Percentiles rank a stretch among this genome's conserved stretches.
Conservation (phyloP, 2,113 vertebrate species). For the Vicugna pacos region DNA sequence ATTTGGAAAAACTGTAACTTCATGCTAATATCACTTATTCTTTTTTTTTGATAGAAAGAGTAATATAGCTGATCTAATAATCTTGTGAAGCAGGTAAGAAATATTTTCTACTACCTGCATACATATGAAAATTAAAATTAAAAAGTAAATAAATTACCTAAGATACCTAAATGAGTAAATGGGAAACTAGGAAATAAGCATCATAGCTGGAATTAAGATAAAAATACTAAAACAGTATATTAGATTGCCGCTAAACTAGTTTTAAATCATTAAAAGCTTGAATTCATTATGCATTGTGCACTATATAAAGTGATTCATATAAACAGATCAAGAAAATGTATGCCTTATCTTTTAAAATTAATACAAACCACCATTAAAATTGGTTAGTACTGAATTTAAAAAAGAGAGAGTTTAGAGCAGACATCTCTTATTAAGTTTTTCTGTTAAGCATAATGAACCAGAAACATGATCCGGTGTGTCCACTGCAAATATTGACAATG, state of each 20-base stretch:
- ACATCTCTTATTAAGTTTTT: neutral
- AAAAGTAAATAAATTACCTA: neutral
- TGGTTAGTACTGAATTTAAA: constrained; percentile 6
- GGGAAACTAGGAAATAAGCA: neutral
- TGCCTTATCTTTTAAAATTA: constrained; percentile 1
- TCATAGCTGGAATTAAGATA: neutral
- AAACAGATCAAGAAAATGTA: neutral
- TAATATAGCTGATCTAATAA: neutral
- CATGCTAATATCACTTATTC: neutral
- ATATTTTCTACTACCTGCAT: neutral
- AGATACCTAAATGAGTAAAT: neutral
- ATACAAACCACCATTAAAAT: neutral
- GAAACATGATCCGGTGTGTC: neutral
- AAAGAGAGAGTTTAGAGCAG: neutral
- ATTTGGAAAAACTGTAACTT: neutral
- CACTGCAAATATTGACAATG: neutral
- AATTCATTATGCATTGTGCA: neutral
- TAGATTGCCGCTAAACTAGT: neutral
- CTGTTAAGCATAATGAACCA: neutral
- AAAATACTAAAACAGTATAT: neutral
- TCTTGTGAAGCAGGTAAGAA: neutral
- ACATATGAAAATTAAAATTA: neutral
- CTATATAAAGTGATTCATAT: neutral
- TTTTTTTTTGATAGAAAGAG: neutral
- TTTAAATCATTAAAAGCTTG: constrained; percentile 21